A percentile compares a stretch with the other conserved stretches of the same genome.
phyloP scores from a whole-genome alignment of 2,797 vertebrate species.

The Clarias laeviceps region DNA sequence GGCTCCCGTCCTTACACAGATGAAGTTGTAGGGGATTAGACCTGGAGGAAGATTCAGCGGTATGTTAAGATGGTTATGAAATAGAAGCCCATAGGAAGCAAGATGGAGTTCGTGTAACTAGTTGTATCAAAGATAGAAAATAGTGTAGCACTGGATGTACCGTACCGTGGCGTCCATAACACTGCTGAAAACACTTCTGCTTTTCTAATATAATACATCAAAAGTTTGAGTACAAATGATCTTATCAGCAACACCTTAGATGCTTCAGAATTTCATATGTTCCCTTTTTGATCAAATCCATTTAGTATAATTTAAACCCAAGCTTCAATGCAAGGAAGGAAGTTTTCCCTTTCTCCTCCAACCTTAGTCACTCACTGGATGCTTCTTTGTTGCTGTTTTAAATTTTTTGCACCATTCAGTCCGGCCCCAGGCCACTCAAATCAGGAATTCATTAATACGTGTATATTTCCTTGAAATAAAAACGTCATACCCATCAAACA shows the following conservation, averaged over 20 bases:
- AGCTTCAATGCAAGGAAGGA: background rate
- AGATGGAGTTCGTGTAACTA: background rate
- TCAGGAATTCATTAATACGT: too few species aligned
- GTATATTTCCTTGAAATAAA: too few species aligned
- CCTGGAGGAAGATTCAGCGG: constrained; percentile 69
- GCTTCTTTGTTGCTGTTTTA: background rate
- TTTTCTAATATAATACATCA: background rate
- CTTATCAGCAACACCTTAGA: background rate
- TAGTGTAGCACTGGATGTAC: background rate
- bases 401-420: background rate
- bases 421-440: too few species aligned
- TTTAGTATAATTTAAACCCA: background rate
- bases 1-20: constrained; percentile 93
- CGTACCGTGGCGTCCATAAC: too few species aligned
- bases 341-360: background rate
- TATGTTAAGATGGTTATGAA: background rate
- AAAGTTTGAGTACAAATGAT: background rate
- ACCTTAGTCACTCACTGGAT: background rate
- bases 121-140: background rate
- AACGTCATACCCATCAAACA: too few species aligned
- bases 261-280: background rate
- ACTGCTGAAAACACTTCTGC: background rate
- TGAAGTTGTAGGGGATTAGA: constrained; percentile 95
- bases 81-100: background rate
- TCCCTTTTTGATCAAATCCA: background rate